These are phyloP conservation scores for Latheticus oryzae DNA, from an alignment of 2,888 invertebrate genomes.

Conservation along the genomic window DNA sequence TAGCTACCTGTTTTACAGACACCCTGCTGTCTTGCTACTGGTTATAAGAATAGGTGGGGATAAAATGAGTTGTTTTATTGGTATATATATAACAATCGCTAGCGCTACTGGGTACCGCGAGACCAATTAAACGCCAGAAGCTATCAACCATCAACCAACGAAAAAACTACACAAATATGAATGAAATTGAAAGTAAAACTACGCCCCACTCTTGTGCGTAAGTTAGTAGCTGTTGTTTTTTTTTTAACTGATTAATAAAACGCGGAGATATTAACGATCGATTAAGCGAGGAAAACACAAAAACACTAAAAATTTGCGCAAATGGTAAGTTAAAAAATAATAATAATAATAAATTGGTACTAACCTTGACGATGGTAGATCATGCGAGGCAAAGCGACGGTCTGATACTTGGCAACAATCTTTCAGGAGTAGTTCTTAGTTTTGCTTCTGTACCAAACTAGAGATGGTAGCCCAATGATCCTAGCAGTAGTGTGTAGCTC, in stretches of 20 bases:
- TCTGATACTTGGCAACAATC: constrained; percentile 41
- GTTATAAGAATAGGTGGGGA: constrained; percentile 39
- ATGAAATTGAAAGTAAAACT: too few relatives aligned
- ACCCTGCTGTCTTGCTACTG: constrained; percentile 42
- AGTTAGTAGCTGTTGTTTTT: too few relatives aligned
- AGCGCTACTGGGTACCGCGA: constrained; percentile 51
- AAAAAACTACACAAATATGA: neutral
- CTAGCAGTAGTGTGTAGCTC: constrained; percentile 65
- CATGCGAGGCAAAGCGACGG: constrained; percentile 13
- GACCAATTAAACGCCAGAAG: constrained; percentile 47
- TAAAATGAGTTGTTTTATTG: constrained; percentile 43
- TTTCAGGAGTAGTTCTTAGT: constrained; percentile 54
- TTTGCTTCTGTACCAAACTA: constrained; percentile 66
- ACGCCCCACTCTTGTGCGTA: too few relatives aligned
- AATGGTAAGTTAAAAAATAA: too few relatives aligned
- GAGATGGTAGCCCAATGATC: constrained; percentile 66
- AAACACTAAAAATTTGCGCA: too few relatives aligned
- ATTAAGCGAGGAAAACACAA: too few relatives aligned
- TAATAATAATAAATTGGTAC: constrained; percentile 21
- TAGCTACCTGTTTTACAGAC: constrained; percentile 49
- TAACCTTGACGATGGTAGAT: constrained; percentile 27
- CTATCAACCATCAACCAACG: constrained; percentile 13
- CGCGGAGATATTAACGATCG: too few relatives aligned
- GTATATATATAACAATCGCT: constrained; percentile 37
- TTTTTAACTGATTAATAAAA: too few relatives aligned